Conservation (phyloP, 2,797 vertebrate species). For the Aeoliscus strigatus region DNA sequence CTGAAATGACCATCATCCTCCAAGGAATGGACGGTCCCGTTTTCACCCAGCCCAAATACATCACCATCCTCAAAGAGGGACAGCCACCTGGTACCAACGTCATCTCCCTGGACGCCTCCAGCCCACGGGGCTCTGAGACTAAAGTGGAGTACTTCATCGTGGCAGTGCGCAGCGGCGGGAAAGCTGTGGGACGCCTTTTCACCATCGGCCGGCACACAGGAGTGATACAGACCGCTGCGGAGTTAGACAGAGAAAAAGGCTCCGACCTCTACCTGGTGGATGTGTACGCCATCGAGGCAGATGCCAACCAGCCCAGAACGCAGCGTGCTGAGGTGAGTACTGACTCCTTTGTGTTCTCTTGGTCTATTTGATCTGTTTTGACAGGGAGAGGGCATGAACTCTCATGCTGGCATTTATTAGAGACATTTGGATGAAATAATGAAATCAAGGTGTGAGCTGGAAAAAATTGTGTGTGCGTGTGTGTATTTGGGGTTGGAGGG, state of each 20-base stretch:
- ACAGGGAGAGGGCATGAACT: conserved; percentile 49
- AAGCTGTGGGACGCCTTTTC: conserved; percentile 88
- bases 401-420: conserved; percentile 49
- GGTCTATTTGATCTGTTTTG: conserved; percentile 43
- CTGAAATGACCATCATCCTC: conserved; percentile 90
- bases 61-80: conserved; percentile 93
- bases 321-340: conserved; percentile 91
- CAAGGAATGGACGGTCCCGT: conserved; percentile 89
- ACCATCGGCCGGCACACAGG: conserved; percentile 88
- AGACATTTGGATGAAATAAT: conserved; percentile 63
- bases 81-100: conserved; percentile 94
- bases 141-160: conserved; percentile 97
- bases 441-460: conserved; percentile 50
- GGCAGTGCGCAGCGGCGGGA: conserved; percentile 84
- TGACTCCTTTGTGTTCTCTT: conserved; percentile 20
- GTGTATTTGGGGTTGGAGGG: no score
- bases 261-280: conserved; percentile 93
- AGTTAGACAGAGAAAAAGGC: conserved; percentile 92
- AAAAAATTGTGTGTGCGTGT: no score
- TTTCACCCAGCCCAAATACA: conserved; percentile 94
- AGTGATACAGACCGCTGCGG: conserved; percentile 90
- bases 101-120: conserved; percentile 89
- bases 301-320: conserved; percentile 83
- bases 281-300: conserved; percentile 92
- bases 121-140: conserved; percentile 79